Base-by-base conservation (phyloP, 2,113 vertebrate species). In the Gorilla gorilla region DNA sequence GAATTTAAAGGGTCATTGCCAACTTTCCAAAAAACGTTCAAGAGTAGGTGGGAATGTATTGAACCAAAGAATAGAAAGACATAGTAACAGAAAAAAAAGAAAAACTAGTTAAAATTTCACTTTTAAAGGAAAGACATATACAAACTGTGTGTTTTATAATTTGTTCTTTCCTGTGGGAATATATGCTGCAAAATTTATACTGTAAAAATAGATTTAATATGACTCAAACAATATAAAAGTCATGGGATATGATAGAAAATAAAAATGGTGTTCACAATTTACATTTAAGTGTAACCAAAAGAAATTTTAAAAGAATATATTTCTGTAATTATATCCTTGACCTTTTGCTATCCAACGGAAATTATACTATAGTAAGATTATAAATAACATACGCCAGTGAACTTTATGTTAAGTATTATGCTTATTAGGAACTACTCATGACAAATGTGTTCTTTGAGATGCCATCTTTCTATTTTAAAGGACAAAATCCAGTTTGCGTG, bases 21-120 rank as follows among this genome's bases (percentile, higher is more conserved):
- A 43, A 35, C 17, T 48, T 82, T 22, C 68, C 30, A 68, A 35
- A 43, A 48, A 78, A 72, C 5, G 17, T 66, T 64, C 12, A 13
- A 13, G 52, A 64, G 18, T 35, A 64, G 59, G 12, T 45, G 25
- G 50, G 25, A 30, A 43, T 3, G 40, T 59, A 40, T 0, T 9
- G 12, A 75, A 59, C 4, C 8, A 38, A 55, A 75, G 38, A 45
- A 25, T 40, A 22, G 13, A n/a, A 0, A 38, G 17, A 32, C 27
- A 40, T 1, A 25, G 4, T 32, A 72, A 52, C 8, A 55, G 30
- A 79, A 45, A 78, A 72, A 72, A 48, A 66, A 78, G 11, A 30
- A 61, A 84, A 92, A 11, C 7, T 12, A 5, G 2, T 48, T 35
- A 8, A 81, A 88, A 59, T 11, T 25, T 43, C 27, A 10, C 8